Evolutionary conservation across 2,113 vertebrate genomes (phyloP), one percentile per base, ranked within the genome.

Genomic region (Elaphurus davidianus): DNA sequence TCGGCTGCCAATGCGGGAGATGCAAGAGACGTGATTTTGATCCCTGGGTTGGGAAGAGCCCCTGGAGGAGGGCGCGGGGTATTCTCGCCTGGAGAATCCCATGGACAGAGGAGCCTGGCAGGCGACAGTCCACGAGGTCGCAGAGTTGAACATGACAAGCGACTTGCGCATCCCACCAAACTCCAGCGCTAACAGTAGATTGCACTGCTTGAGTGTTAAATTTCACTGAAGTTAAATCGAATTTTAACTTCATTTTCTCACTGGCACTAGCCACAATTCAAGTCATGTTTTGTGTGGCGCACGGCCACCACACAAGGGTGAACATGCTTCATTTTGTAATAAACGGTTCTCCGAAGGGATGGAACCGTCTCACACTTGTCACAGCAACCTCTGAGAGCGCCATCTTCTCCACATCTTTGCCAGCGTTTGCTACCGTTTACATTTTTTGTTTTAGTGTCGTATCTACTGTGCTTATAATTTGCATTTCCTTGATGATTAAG

Each of bases 231-330:
- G 55, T 81, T 8, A 43, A 87, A 43, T n/a, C 47, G 81, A 47
- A 59, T 30, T 16, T 54, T 25, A 71, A 12, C 30, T 36, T 15
- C 4, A 7, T 15, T 47, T 11, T 33, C 13, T 95, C 28, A 0
- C 21, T 52, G 25, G 19, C 15, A 28, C 15, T 4, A 10, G 59
- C 36, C 71, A 79, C 40, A 57, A 1, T 52, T 71, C n/a, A 28
- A 30, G 62, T 30, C 47, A 10, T 13, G 36, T 3, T 21, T 45
- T 5, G 2, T 25, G 33, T 33, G 60, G 36, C 62, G 36, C 16
- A 1, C 0, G 12, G 60, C 45, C 25, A 15, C 76, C 1, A 0
- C 0, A 1, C 5, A 27, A 54, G 23, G 36, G 30, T 2, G 12
- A 50, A 15, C 11, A 0, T 0, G 5, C 16, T 10, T 12, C 5